Evolutionary conservation across 2,113 vertebrate species (phyloP), one percentile per base, ranked within the genome.

Genomic region (Paraplagusia blochii): DNA sequence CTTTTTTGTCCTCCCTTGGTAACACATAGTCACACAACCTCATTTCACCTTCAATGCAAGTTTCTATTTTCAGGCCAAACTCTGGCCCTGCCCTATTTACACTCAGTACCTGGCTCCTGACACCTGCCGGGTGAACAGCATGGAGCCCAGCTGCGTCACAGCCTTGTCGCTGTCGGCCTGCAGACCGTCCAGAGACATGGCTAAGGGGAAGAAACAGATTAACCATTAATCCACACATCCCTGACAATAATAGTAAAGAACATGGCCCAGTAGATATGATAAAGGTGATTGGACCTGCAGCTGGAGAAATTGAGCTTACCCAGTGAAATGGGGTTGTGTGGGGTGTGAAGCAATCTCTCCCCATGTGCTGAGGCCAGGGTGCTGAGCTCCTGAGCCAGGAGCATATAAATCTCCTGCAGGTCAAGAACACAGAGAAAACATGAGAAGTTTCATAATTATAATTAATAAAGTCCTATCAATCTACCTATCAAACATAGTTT

Each of bases 61-160:
- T 36, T 44, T 13, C 47, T 17, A 43, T 34, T 44, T 49, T 7
- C 38, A 40, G 38, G 38, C 16, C 46, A 61, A 17, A 51, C 10
- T n/a, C 29, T 35, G 2, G 36, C 35, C n/a, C 2, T 11, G 40
- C n/a, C 49, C 9, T 12, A 22, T 45, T 15, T 1, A 12, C 64
- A 42, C 38, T 52, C 44, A 45, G 49, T 76, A 98, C 97, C 96
- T 96, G 66, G 95, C 95, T 79, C 97, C 97, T 17, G 97, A 99
- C 84, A 99, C 96, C 60, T 98, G 96, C 79, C 97, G 92, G 54
- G 95, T 99, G 85, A 99, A 99, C 78, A 99, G 86, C 97, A 99
- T 99, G 40, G 97, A 98, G 79, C 97, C 96, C 46, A 99, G 92
- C 53, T 95, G 93, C 17, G 95, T 98, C 80, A 97, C 88, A 7